phyloP scores from a whole-genome alignment of 2,888 invertebrate genomes.

The Augochlorella aurata region DNA sequence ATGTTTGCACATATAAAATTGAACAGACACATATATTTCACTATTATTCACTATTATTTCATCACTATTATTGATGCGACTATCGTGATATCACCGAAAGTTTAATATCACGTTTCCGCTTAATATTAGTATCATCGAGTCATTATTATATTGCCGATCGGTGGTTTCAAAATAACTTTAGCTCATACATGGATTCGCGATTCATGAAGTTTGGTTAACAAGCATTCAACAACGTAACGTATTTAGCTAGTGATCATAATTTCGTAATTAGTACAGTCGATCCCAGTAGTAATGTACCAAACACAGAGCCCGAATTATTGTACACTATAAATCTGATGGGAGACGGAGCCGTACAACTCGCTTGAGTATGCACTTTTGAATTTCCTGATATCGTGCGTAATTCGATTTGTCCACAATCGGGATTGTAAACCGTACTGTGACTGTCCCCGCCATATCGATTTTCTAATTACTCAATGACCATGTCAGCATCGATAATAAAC shows the following conservation, averaged over 20 bases:
- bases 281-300: neutral
- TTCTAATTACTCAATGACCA: neutral
- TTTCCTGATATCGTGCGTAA: constrained; percentile 32
- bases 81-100: neutral
- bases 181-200: neutral
- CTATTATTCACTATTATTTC: too few relatives aligned
- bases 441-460: constrained; percentile 31
- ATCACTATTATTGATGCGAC: neutral
- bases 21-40: too few relatives aligned
- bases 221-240: constrained; percentile 8
- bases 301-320: constrained; percentile 1
- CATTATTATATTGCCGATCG: neutral
- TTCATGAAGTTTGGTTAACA: constrained; percentile 17
- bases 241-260: constrained; percentile 19
- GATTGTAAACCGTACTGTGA: constrained; percentile 49
- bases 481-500: too few relatives aligned
- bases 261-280: constrained; percentile 23
- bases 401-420: constrained; percentile 36
- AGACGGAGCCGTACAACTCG: constrained; percentile 3
- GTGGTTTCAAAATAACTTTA: neutral
- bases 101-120: neutral
- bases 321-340: neutral
- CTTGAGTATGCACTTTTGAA: constrained; percentile 14
- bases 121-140: neutral
- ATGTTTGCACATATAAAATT: too few relatives aligned